Base-by-base conservation (phyloP, 2,888 invertebrate species). In the Norana najaformis region DNA sequence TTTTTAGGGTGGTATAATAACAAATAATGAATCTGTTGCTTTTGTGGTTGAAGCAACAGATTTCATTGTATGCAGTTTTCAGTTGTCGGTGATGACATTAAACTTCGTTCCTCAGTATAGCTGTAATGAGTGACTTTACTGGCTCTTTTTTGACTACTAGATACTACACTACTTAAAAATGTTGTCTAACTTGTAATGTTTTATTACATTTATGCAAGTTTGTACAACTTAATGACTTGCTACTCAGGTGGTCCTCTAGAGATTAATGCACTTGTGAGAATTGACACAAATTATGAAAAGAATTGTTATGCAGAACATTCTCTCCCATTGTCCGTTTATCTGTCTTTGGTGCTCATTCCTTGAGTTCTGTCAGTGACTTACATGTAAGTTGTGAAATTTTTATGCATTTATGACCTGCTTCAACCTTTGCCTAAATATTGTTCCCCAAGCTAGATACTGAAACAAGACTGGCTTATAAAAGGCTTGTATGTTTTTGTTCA, bases 111-210 rank as follows among this genome's bases (percentile, higher is more conserved):
- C 53, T 53, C 23, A 53, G 30, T 53, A 47, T 4, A 47, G 47
- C 47, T 47, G 47, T 47, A 47, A 47, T 47, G 18, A 47, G 13
- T 47, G 53, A 53, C 53, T 53, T 30, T 23, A 30, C 53, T 30
- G 30, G 53, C 53, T 53, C 23, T 53, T 53, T 30, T 53, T 53
- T 3, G 30, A 53, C 30, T 53, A 53, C 23, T 30, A 30, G 53
- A 53, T 23, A 53, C 30, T 53, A 53, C 30, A 69, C 30, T 69
- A 69, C 8, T 69, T 69, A n/a, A 69, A 69, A 69, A n/a, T n/a
- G n/a, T 47, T 69, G 69, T 69, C 69, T n/a, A 69, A n/a, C 69
- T n/a, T 69, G 69, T n/a, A 69, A 69, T 69, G n/a, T 69, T n/a
- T 69, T 69, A n/a, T 30, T 6, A n/a, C 69, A 69, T 69, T 69